phyloP scores from a whole-genome alignment of 1,140 invertebrate species.

The Cyclina sinensis region DNA sequence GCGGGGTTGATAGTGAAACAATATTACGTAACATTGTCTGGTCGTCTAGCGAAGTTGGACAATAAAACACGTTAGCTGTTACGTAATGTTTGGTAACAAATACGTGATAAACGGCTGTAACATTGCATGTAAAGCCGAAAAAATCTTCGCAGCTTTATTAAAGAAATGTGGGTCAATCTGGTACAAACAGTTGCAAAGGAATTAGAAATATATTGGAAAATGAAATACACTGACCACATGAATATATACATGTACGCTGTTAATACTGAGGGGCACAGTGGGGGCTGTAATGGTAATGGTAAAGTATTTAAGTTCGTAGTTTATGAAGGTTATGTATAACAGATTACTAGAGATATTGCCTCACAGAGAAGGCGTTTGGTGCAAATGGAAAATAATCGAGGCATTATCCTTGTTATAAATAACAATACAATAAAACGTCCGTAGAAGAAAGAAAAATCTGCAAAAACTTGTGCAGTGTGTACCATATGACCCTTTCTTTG shows the following conservation, averaged over 20 bases:
- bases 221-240: neutral
- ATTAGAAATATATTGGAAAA: constrained; percentile 5
- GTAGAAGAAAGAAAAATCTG: neutral
- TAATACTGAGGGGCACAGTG: neutral
- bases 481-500: neutral
- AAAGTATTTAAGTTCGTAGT: neutral
- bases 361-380: neutral
- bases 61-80: constrained; percentile 38
- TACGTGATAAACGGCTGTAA: neutral
- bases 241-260: neutral
- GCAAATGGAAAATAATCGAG: neutral
- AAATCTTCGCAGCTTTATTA: neutral
- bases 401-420: too few species aligned
- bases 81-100: constrained; percentile 39
- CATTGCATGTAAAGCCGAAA: neutral
- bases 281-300: neutral
- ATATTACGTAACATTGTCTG: constrained; percentile 63
- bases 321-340: neutral
- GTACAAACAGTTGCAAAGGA: neutral
- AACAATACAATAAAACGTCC: too few species aligned
- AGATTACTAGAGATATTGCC: neutral
- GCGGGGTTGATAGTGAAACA: constrained; percentile 25
- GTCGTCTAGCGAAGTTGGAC: constrained; percentile 45
- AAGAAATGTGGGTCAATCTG: neutral
- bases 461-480: neutral